Conservation (phyloP, 1,140 invertebrate species). For the Drosophila setifemur region DNA sequence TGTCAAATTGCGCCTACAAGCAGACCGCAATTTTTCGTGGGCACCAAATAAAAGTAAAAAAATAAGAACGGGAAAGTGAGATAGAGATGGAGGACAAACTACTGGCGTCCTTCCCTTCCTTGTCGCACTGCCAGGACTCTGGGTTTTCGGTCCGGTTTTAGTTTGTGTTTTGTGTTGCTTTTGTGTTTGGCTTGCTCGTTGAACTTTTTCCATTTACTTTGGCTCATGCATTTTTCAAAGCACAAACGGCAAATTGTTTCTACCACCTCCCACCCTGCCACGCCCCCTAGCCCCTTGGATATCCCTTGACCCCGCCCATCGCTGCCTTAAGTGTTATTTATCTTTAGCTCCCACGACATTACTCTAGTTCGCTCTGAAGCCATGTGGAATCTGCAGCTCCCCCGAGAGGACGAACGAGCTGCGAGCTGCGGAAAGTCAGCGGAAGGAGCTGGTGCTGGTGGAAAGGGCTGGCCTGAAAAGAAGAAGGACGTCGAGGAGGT, state of each 20-base stretch:
- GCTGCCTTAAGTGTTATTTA: slow-evolving; percentile 77
- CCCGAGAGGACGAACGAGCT: too few relatives aligned
- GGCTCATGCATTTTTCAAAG: slow-evolving; percentile 79
- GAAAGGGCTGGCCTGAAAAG: too few relatives aligned
- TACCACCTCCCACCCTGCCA: slow-evolving; percentile 13
- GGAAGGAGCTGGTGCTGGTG: slow-evolving; percentile 15
- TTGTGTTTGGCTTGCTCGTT: slow-evolving; percentile 62
- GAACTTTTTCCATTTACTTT: slow-evolving; percentile 81
- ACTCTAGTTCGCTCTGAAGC: slow-evolving; percentile 64
- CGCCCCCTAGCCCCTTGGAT: background rate
- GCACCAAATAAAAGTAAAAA: too few relatives aligned
- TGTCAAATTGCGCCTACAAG: slow-evolving; percentile 76
- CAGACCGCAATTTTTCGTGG: slow-evolving; percentile 73
- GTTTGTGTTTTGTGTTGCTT: slow-evolving; percentile 39
- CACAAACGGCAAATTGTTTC: slow-evolving; percentile 80
- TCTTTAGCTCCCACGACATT: slow-evolving; percentile 77
- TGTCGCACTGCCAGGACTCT: background rate
- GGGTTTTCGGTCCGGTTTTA: background rate
- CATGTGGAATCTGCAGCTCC: slow-evolving; percentile 58
- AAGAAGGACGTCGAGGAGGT: too few relatives aligned
- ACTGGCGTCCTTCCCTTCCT: slow-evolving; percentile 22
- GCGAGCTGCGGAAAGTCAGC: slow-evolving; percentile 5
- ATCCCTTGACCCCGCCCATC: slow-evolving; percentile 22
- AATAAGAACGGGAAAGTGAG: too few relatives aligned
- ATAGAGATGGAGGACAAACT: slow-evolving; percentile 25